A percentile compares a stretch with the other conserved stretches of the same genome.
Evolutionary conservation across 2,888 invertebrate genomes (phyloP).

Genomic region (Peribatodes rhomboidaria): DNA sequence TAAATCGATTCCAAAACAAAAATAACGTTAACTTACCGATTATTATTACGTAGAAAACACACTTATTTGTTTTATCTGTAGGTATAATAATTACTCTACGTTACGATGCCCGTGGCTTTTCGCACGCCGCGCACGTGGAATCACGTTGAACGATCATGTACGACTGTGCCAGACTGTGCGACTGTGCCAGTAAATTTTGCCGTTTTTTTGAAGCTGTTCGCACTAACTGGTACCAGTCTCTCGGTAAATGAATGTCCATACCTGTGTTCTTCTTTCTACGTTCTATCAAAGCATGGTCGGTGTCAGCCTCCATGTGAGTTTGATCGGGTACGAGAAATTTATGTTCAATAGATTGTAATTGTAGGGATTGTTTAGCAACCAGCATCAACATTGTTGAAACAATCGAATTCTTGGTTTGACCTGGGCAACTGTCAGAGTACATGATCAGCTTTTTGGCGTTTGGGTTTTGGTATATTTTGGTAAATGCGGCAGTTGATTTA

Average conservation of each 20-base stretch:
- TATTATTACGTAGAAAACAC: too few species aligned
- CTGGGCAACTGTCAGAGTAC: constrained; percentile 40
- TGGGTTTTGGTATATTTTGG: too few species aligned
- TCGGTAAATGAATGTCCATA: constrained; percentile 44
- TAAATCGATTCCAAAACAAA: too few species aligned
- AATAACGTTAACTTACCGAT: too few species aligned
- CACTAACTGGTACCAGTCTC: constrained; percentile 49
- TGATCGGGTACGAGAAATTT: constrained; percentile 48
- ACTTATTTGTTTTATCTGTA: too few species aligned
- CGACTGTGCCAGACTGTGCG: too few species aligned
- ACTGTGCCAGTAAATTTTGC: too few species aligned
- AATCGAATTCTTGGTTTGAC: constrained; percentile 29
- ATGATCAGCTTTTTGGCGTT: constrained; percentile 31
- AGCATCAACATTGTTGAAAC: constrained; percentile 38
- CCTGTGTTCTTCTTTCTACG: constrained; percentile 27
- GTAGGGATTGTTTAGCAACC: constrained; percentile 29
- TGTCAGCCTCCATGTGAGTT: constrained; percentile 44
- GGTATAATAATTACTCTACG: too few species aligned
- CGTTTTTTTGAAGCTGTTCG: constrained; percentile 26
- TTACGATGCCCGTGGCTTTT: too few species aligned
- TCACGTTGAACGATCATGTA: too few species aligned
- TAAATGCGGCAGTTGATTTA: constrained; percentile 30
- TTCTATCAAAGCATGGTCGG: constrained; percentile 35
- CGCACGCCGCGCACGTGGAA: too few species aligned
- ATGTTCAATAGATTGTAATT: constrained; percentile 45